These are phyloP conservation scores for Dromococcyx pavoninus DNA, from an alignment of 2,797 vertebrate genomes.

Conservation along the genomic window DNA sequence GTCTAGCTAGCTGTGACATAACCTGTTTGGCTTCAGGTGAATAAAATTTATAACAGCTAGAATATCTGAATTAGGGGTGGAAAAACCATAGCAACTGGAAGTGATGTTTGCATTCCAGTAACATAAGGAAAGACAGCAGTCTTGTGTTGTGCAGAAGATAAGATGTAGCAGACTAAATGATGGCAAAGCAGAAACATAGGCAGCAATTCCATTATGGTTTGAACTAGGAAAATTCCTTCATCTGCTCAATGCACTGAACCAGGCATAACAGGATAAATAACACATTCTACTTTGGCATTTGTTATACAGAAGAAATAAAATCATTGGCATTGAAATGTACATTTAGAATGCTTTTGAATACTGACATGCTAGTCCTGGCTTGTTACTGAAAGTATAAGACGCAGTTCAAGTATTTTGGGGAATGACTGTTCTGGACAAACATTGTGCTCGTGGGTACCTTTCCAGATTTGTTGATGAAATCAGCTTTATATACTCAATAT, in stretches of 20 bases:
- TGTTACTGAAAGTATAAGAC: background rate
- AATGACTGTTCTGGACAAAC: background rate
- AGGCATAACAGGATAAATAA: background rate
- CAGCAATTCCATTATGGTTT: background rate
- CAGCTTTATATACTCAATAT: rapidly evolving
- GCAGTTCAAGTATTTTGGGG: background rate
- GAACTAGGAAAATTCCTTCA: background rate
- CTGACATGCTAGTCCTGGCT: too few species aligned
- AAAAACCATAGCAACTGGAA: background rate
- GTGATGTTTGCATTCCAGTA: background rate
- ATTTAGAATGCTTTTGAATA: background rate
- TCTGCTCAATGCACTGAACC: background rate
- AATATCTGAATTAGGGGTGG: background rate
- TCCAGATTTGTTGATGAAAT: background rate
- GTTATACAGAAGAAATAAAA: background rate
- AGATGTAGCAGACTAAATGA: background rate
- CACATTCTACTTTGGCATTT: background rate
- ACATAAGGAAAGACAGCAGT: background rate
- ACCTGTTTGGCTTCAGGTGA: background rate
- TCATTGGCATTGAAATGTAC: background rate
- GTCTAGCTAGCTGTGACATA: background rate
- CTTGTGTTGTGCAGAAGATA: background rate
- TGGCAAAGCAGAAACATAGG: background rate
- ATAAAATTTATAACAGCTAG: background rate
- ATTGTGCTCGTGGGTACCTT: rapidly evolving